A percentile compares a stretch with the other conserved stretches of the same genome.
phyloP scores from a whole-genome alignment of 1,140 invertebrate species.

The Pseudomyrmex dendroicus region DNA sequence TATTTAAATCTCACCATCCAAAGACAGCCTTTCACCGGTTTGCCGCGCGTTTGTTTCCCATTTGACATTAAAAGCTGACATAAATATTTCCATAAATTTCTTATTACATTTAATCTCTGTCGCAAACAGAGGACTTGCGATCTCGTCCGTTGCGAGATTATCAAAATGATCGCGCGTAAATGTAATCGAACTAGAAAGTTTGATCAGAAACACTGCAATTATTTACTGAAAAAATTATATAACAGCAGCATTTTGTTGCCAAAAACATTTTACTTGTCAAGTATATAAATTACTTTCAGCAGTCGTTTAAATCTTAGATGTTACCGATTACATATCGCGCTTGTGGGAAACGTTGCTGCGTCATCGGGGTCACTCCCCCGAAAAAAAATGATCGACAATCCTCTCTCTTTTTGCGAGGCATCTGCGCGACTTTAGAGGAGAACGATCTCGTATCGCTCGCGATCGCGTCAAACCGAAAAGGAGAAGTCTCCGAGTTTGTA shows the following conservation, averaged over 20 bases:
- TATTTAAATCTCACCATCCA: background rate
- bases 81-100: constrained; percentile 8
- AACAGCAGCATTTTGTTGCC: background rate
- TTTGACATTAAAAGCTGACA: constrained; percentile 64
- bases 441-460: background rate
- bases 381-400: background rate
- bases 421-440: background rate
- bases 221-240: constrained; percentile 8
- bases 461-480: constrained; percentile 26
- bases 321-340: background rate
- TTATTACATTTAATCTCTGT: constrained; percentile 17
- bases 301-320: too few species aligned
- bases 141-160: too few species aligned
- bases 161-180: background rate
- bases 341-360: background rate
- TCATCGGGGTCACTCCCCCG: background rate
- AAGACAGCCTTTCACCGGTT: too few species aligned
- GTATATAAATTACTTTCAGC: background rate
- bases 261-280: background rate
- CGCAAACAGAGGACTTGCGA: background rate
- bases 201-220: background rate
- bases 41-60: constrained; percentile 50
- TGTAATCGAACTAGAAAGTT: constrained; percentile 10
- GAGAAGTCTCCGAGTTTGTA: constrained; percentile 12
- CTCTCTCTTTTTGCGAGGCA: background rate